Conservation (phyloP, 2,113 vertebrate species). For the Gnathochromis pfefferi region DNA sequence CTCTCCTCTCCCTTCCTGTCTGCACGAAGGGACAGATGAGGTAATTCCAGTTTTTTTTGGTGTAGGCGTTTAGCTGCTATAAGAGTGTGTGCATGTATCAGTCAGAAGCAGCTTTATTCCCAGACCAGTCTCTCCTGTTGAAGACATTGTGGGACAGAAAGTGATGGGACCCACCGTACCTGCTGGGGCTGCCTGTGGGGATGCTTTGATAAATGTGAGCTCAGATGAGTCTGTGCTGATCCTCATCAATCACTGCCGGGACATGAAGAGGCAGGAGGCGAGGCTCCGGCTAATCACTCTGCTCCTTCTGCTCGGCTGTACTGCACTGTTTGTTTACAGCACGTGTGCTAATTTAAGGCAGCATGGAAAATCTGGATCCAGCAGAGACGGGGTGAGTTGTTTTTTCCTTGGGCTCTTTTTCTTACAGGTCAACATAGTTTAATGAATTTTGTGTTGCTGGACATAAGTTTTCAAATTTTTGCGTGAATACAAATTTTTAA, state of each 20-base stretch:
- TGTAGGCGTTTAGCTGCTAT: background rate
- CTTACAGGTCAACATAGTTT: background rate
- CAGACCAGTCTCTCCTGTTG: background rate
- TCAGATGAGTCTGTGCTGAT: background rate
- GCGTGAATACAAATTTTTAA: background rate
- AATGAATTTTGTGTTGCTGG: background rate
- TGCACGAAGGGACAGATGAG: background rate
- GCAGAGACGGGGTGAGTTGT: background rate
- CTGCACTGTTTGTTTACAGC: background rate
- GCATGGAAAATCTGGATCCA: background rate
- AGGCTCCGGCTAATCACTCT: background rate
- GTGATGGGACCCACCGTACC: background rate
- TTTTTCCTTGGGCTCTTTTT: background rate
- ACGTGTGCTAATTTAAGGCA: background rate
- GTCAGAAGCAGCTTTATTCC: background rate
- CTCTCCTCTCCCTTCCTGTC: background rate
- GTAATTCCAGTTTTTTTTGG: background rate
- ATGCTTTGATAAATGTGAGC: background rate
- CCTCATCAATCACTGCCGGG: slow-evolving; percentile 13
- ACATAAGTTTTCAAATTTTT: background rate
- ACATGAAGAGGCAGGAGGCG: slow-evolving; percentile 33
- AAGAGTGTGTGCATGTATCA: background rate
- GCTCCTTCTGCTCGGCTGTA: slow-evolving; percentile 5
- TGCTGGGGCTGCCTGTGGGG: background rate
- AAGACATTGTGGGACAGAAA: background rate